Conservation (phyloP, 2,113 vertebrate species). For the Lipophrys pholis region DNA sequence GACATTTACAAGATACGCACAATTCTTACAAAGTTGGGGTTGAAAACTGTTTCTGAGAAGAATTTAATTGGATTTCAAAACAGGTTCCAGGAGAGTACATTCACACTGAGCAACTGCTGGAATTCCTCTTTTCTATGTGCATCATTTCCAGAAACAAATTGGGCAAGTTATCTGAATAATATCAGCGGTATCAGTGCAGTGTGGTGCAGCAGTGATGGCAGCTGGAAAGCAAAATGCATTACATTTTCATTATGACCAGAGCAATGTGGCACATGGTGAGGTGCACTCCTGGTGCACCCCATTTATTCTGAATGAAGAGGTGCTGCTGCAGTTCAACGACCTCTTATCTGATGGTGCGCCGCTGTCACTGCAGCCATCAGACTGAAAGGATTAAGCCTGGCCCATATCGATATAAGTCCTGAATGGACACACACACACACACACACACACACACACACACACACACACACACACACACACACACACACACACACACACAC, state of each 20-base stretch:
- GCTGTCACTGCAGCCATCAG: slow-evolving; percentile 84
- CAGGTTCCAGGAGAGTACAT: slow-evolving; percentile 11
- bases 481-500: slow-evolving; percentile 46
- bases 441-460: slow-evolving; percentile 25
- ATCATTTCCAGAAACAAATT: slow-evolving; percentile 67
- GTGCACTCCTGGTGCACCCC: slow-evolving; percentile 83
- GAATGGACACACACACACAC: slow-evolving; percentile 67
- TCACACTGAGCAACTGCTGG: slow-evolving; percentile 44
- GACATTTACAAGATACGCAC: slow-evolving; percentile 16
- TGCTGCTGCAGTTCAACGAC: slow-evolving; percentile 84
- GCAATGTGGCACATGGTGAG: slow-evolving; percentile 75
- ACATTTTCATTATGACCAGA: slow-evolving; percentile 84
- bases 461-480: slow-evolving; percentile 26
- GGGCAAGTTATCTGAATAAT: slow-evolving; percentile 66
- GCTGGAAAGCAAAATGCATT: slow-evolving; percentile 80
- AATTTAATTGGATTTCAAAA: slow-evolving; percentile 45
- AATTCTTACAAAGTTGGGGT: slow-evolving; percentile 31
- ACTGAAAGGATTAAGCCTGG: slow-evolving; percentile 84
- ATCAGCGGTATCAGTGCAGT: slow-evolving; percentile 66
- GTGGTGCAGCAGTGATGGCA: slow-evolving; percentile 55
- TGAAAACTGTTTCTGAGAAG: background rate
- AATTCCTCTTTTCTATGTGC: slow-evolving; percentile 52
- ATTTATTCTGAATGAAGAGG: slow-evolving; percentile 85
- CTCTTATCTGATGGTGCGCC: slow-evolving; percentile 83
- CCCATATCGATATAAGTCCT: slow-evolving; percentile 82